Base-by-base conservation (phyloP, 1,140 invertebrate species). In the Steinernema feltiae region DNA sequence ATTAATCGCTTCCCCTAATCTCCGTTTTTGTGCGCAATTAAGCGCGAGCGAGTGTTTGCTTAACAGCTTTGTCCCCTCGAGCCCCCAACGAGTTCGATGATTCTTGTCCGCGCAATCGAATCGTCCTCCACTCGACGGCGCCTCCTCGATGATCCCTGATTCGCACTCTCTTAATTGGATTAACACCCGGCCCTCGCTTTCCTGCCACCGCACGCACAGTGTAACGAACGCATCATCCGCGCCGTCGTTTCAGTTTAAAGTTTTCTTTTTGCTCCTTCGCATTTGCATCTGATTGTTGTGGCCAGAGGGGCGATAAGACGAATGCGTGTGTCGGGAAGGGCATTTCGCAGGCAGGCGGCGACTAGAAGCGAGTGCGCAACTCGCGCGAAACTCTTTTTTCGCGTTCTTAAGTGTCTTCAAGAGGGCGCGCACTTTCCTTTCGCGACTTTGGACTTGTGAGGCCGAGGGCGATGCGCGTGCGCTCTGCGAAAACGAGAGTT, bases 321-420 rank as follows among this genome's bases (percentile, higher is more conserved):
- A 27, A 46, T 46, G 41, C 41, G 41, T n/a, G 41, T 27, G 24
- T 63, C 53, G 53, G 35, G 18, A 41, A 18, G 7, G 35, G 35
- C 35, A 7, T 7, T 41, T 7, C 35, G 35, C 18, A 41, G 18
- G 18, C 7, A 41, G n/a, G n/a, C n/a, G n/a, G n/a, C n/a, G n/a
- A 46, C 41, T 7, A 7, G 41, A 7, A n/a, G n/a, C n/a, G 41
- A 46, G 41, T 46, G 41, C 41, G 41, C 41, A 46, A n/a, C n/a
- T n/a, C n/a, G n/a, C n/a, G n/a, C n/a, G n/a, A n/a, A 63, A 63
- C 53, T 63, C 53, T 63, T 63, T 63, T 63, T 63, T 63, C 53
- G 53, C 12, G 3, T 15, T 21, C 24, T 63, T 12, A 21, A 63
- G 53, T 3, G 12, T 63, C 53, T 63, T 63, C 12, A 63, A 63